phyloP scores from a whole-genome alignment of 2,113 vertebrate species.

The Murina feae region DNA sequence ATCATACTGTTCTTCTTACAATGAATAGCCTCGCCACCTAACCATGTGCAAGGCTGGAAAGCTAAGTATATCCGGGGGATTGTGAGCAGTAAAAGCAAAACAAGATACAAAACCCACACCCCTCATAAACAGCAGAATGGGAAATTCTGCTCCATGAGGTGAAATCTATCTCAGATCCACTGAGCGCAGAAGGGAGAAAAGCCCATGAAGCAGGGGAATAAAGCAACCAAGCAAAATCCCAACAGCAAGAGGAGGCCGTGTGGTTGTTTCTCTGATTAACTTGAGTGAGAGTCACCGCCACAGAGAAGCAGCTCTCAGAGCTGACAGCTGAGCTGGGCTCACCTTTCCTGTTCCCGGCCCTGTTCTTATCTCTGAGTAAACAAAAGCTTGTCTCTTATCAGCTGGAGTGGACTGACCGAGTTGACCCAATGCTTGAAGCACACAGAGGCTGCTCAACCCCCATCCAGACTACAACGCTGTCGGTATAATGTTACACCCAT shows the following conservation, averaged over 20 bases:
- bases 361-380: not conserved
- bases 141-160: not conserved
- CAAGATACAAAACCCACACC: not conserved
- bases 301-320: not conserved
- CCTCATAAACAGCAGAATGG: not conserved
- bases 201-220: not conserved
- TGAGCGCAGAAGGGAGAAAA: not conserved
- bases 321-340: not conserved
- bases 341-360: not conserved
- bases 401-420: not conserved
- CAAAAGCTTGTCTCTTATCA: not conserved
- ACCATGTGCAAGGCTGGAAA: not conserved
- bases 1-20: not conserved
- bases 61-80: not conserved
- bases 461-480: not conserved
- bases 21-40: not conserved
- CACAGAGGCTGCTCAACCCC: not conserved
- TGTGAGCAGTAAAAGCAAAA: slow-evolving; percentile 9
- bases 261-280: not conserved
- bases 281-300: not conserved
- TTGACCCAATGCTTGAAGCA: not conserved
- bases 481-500: not conserved
- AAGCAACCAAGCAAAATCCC: not conserved
- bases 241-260: not conserved
- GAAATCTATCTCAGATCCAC: slow-evolving; percentile 13